Conservation (phyloP, 2,888 invertebrate genomes). For the Adela reaumurella region DNA sequence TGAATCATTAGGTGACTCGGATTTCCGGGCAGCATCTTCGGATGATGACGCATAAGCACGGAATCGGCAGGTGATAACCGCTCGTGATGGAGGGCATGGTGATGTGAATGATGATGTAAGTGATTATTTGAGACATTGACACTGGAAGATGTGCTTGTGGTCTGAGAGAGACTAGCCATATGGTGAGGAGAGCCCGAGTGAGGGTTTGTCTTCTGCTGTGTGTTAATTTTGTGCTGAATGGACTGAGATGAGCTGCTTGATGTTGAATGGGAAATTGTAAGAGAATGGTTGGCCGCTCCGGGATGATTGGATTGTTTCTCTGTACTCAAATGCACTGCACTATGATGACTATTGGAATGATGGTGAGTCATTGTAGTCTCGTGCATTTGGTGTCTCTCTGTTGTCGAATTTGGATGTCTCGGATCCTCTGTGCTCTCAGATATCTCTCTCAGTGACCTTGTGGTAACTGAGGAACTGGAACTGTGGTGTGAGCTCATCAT, state of each 20-base stretch:
- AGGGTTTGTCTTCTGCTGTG: constrained; percentile 43
- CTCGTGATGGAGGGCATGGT: constrained; percentile 62
- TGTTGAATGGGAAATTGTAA: constrained; percentile 66
- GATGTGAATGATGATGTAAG: constrained; percentile 66
- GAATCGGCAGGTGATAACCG: constrained; percentile 60
- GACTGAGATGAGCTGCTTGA: constrained; percentile 64
- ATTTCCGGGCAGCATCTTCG: constrained; percentile 53
- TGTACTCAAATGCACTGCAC: constrained; percentile 61
- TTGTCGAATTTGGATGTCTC: constrained; percentile 41
- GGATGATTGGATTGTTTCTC: constrained; percentile 57
- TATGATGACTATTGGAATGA: constrained; percentile 63
- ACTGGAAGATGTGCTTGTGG: constrained; percentile 49
- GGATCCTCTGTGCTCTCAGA: constrained; percentile 50
- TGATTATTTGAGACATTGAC: constrained; percentile 56
- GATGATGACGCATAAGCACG: constrained; percentile 46
- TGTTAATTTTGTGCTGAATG: constrained; percentile 60
- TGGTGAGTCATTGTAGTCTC: constrained; percentile 65
- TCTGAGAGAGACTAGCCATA: constrained; percentile 53
- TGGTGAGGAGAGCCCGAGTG: constrained; percentile 52
- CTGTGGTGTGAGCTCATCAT: constrained; percentile 68
- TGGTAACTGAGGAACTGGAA: constrained; percentile 68
- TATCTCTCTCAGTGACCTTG: constrained; percentile 61
- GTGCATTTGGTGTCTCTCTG: constrained; percentile 60
- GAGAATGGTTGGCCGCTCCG: constrained; percentile 53
- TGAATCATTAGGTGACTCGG: constrained; percentile 63